Evolutionary conservation across 2,888 invertebrate species (phyloP), one percentile per base, ranked within the genome.

Genomic region (Drosophila hawaiiensis): DNA sequence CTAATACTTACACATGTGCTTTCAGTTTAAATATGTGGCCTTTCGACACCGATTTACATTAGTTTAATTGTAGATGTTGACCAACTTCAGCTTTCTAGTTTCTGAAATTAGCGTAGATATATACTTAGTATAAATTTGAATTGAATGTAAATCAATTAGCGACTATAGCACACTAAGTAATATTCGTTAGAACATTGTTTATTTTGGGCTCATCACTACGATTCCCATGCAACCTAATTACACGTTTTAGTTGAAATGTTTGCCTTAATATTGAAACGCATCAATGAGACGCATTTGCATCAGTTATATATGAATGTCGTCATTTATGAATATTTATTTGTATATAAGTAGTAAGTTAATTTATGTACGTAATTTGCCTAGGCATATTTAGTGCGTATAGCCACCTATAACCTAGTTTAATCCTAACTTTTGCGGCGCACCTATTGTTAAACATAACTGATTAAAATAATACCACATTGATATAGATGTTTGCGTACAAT

Each of bases 11-110:
- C 76, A 79, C 71, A 69, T 82, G 83, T 85, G 83, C 77, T 83
- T 82, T 84, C 50, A 75, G 71, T 74, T 74, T 67, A 68, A 83
- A 86, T 84, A 68, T 73, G 89, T 89, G 87, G 87, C 86, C 89
- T 89, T 82, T 86, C 71, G 74, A 87, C 86, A 87, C 84, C 87
- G 76, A 89, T 89, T 89, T 86, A 75, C 72, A 69, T 71, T 65
- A 76, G 68, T 61, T 74, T 63, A 55, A 63, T 62, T 60, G 49
- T 58, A 68, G 53, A 39, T 63, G 43, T 79, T 73, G 33, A 81
- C 25, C 58, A 75, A 65, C 66, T 49, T 22, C 60, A 55, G 37
- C 66, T 68, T 58, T 78, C 73, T 73, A 68, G 73, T 77, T 76
- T 65, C 59, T 73, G 58, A 73, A 71, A 64, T 68, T 31, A 52